Base-by-base conservation (phyloP, 2,113 vertebrate species). In the Lepisosteus osseus region DNA sequence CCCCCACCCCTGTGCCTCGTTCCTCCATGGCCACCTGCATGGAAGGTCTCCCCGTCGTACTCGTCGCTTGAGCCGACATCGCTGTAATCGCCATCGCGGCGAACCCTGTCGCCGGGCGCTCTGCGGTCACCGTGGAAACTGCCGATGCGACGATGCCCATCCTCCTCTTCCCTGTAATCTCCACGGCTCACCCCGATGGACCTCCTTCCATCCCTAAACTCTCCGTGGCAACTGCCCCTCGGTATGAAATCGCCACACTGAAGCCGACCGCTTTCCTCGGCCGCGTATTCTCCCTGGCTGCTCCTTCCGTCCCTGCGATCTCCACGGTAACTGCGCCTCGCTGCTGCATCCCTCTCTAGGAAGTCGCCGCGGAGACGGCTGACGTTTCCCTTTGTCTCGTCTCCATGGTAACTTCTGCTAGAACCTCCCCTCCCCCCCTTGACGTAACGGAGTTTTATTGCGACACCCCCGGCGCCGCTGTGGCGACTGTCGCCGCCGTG, bases 291-390 rank as follows among this genome's bases (percentile, higher is more conserved):
- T 77, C 29, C 85, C 77, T 67, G 54, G 42, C 65, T 64, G 65
- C 74, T 74, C 76, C 76, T 79, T 72, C 79, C 81, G 67, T 84
- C 77, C 75, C 84, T 74, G 70, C 79, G 73, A 47, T 88, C 81
- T 61, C 86, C 85, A 81, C 86, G 88, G 85, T 87, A 89, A 85
- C 88, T 87, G 79, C 85, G 85, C 77, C 90, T 82, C 68, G 70
- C 59, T 73, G 72, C 42, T 70, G 78, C 72, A 43, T 85, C 78
- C 74, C 87, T 81, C 15, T 79, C 83, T 71, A 90, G 87, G 45
- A 0, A 76, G 61, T 73, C 83, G 77, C 76, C 42, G 14, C 51
- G 70, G 13, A 29, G 45, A 3, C 41, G 68, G 41, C 3, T 17
- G 41, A 64, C 42, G 45, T 47, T 13, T 6, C 6, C 56, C 42